Evolutionary conservation across 1,140 invertebrate species (phyloP), one percentile per base, ranked within the genome.

Genomic region (Caenorhabditis tropicalis): DNA sequence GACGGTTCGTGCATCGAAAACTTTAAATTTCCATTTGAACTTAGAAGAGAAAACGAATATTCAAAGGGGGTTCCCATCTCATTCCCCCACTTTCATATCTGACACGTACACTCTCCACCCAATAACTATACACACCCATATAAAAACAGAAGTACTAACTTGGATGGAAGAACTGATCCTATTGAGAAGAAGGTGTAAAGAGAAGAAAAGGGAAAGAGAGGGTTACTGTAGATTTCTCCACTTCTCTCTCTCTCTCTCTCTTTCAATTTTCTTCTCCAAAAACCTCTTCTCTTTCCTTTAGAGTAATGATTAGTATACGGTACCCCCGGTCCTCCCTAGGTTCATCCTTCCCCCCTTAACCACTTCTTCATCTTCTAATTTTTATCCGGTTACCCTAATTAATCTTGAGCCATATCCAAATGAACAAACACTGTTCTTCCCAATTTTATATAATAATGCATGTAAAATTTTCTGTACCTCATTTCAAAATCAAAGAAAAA

Each of bases 1-100:
- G 90, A 70, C 87, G 89, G 89, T 90, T 84, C 36, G 81, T 84
- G 56, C 24, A 36, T 29, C 49, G 56, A 83, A 58, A 49, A 53
- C 56, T 39, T 48, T 46, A 56, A 65, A 65, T 51, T 53, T 31
- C 39, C 24, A 29, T 36, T 2, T 29, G 19, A n/a, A 51, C 9
- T 51, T 51, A n/a, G 15, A 51, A 51, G 21, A 7, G 15, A 6
- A 9, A 70, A 70, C 27, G 16, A 58, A n/a, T n/a, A n/a, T n/a
- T n/a, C n/a, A n/a, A n/a, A 27, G 9, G 4, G 53, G 53, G 53
- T 58, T 58, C 15, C 53, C 53, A 7, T n/a, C 27, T 5, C 53
- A 43, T 43, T 43, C 39, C 39, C 5, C 39, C 5, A 43, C 5
- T 43, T 43, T 6, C 5, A 6, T 6, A 43, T 43, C 39, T 43